These are phyloP conservation scores for Varanus salvator DNA, from an alignment of 2,113 vertebrate species.

Conservation along the genomic window DNA sequence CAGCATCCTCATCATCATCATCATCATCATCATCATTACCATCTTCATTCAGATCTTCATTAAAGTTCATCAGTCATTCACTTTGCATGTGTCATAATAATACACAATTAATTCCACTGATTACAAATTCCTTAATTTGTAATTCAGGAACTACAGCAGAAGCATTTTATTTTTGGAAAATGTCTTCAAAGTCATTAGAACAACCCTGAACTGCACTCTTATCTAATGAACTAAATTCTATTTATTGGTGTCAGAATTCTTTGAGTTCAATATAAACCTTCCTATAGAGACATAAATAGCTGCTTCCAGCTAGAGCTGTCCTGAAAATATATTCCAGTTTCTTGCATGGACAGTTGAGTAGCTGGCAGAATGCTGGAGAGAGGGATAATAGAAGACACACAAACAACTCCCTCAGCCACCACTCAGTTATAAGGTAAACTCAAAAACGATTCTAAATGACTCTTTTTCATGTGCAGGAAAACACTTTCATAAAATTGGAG, in stretches of 20 bases:
- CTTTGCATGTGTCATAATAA: neutral
- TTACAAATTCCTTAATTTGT: neutral
- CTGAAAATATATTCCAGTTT: neutral
- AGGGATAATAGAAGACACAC: neutral
- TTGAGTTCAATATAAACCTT: neutral
- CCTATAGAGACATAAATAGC: neutral
- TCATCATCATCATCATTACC: too few species aligned
- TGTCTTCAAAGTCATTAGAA: neutral
- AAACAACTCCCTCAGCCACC: neutral
- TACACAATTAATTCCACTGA: neutral
- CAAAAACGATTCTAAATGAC: neutral
- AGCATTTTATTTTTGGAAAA: neutral
- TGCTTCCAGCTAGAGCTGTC: neutral
- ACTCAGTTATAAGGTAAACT: neutral
- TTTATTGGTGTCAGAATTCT: neutral
- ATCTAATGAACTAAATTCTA: neutral
- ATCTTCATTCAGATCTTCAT: neutral
- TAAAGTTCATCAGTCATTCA: neutral
- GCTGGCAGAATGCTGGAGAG: too few species aligned
- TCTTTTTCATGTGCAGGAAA: neutral
- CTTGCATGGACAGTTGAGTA: neutral
- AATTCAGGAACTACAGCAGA: neutral
- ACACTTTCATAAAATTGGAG: neutral
- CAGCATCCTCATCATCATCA: too few species aligned
- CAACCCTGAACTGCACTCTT: neutral